These are phyloP conservation scores for Dryococelus australis DNA, from an alignment of 2,888 invertebrate genomes.

Conservation along the genomic window DNA sequence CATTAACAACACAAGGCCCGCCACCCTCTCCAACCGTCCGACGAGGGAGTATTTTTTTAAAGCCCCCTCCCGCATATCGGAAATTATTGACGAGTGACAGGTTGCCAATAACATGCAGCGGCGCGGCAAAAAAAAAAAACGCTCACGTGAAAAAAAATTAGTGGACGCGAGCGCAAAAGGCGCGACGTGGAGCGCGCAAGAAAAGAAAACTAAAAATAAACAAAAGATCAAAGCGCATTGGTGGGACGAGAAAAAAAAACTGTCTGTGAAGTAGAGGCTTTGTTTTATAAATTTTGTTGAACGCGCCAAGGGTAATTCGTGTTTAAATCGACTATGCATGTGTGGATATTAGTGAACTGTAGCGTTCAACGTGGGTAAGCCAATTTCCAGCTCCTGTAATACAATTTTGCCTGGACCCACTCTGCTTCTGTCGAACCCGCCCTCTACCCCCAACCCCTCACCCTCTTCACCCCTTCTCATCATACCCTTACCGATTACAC, in stretches of 20 bases:
- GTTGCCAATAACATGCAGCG: background rate
- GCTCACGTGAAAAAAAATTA: background rate
- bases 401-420: background rate
- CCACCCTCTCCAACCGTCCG: background rate
- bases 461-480: background rate
- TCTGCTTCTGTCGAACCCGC: background rate
- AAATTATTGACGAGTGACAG: slow-evolving; percentile 1
- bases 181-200: background rate
- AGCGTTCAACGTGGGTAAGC: background rate
- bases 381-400: slow-evolving; percentile 3
- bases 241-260: background rate
- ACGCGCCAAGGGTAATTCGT: slow-evolving; percentile 7
- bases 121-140: background rate
- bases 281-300: background rate
- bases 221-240: background rate
- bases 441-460: background rate
- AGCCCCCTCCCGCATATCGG: background rate
- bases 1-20: background rate
- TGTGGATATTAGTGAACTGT: slow-evolving; percentile 9
- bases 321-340: background rate
- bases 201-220: background rate
- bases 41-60: background rate
- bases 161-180: background rate
- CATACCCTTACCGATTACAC: background rate
- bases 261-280: background rate